phyloP scores from a whole-genome alignment of 2,888 invertebrate genomes.

The Cheilosia pagana region DNA sequence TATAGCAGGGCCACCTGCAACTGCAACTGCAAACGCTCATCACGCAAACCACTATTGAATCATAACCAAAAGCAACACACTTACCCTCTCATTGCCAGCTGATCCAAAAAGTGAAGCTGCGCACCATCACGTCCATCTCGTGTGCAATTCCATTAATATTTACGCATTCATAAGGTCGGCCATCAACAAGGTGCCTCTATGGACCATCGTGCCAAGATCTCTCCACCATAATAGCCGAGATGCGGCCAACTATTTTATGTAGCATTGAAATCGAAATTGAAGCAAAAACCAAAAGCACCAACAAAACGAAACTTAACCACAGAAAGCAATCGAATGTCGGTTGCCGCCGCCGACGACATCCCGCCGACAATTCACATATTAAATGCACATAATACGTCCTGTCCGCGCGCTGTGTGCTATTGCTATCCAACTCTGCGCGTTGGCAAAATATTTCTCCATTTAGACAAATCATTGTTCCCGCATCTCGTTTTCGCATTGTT shows the following conservation, averaged over 20 bases:
- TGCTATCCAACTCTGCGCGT: slow-evolving; percentile 9
- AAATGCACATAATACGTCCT: slow-evolving; percentile 57
- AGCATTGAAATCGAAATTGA: slow-evolving; percentile 40
- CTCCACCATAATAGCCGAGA: background rate
- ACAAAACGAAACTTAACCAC: slow-evolving; percentile 75
- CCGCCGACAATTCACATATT: slow-evolving; percentile 70
- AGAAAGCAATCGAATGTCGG: slow-evolving; percentile 74
- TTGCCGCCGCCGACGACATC: slow-evolving; percentile 45
- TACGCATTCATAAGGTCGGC: slow-evolving; percentile 58
- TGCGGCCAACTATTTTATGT: background rate
- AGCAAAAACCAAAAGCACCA: slow-evolving; percentile 29
- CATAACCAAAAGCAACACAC: background rate
- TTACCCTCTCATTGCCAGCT: background rate
- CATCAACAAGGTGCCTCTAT: slow-evolving; percentile 24
- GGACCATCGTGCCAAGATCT: slow-evolving; percentile 5
- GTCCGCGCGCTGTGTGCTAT: background rate
- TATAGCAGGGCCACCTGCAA: no score
- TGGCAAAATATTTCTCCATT: slow-evolving; percentile 68
- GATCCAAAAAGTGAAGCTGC: slow-evolving; percentile 29
- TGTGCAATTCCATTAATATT: slow-evolving; percentile 54
- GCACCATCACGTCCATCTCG: slow-evolving; percentile 1
- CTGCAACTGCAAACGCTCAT: no score
- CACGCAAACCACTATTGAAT: no score
- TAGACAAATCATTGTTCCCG: slow-evolving; percentile 75
- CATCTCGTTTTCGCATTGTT: slow-evolving; percentile 62